Evolutionary conservation across 2,113 vertebrate genomes (phyloP).

Genomic region (Vidua macroura): DNA sequence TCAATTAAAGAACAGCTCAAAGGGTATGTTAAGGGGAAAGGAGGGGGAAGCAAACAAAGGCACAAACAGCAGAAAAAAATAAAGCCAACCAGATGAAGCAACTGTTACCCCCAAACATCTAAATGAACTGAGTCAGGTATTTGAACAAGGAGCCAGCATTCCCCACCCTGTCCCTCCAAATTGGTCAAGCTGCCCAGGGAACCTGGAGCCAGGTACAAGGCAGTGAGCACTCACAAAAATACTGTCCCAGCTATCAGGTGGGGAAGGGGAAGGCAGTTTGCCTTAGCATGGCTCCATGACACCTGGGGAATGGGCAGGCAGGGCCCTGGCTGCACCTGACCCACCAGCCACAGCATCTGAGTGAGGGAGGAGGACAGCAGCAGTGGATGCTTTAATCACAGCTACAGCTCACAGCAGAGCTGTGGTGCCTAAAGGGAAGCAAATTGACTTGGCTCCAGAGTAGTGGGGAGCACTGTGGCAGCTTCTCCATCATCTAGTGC

Average conservation of each 20-base stretch:
- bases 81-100: constrained; percentile 35
- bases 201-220: neutral
- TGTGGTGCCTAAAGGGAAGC: neutral
- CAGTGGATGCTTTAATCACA: fast-evolving
- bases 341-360: neutral
- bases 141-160: neutral
- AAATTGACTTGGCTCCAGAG: neutral
- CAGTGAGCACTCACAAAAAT: fast-evolving
- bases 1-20: constrained; percentile 74
- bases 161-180: neutral
- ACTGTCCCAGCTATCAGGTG: neutral
- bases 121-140: constrained; percentile 13
- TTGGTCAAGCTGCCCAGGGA: neutral
- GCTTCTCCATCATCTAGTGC: neutral
- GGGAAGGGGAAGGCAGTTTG: neutral
- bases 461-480: neutral
- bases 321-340: neutral
- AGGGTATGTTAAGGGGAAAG: constrained; percentile 64
- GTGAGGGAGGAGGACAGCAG: neutral
- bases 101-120: constrained; percentile 41
- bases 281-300: neutral
- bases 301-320: neutral
- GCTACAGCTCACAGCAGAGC: neutral
- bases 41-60: constrained; percentile 31
- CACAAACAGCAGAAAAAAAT: neutral